A percentile compares a stretch with the other conserved stretches of the same genome.
These are phyloP conservation scores for Ennomos quercinarius DNA, from an alignment of 2,888 invertebrate species.

Conservation along the genomic window DNA sequence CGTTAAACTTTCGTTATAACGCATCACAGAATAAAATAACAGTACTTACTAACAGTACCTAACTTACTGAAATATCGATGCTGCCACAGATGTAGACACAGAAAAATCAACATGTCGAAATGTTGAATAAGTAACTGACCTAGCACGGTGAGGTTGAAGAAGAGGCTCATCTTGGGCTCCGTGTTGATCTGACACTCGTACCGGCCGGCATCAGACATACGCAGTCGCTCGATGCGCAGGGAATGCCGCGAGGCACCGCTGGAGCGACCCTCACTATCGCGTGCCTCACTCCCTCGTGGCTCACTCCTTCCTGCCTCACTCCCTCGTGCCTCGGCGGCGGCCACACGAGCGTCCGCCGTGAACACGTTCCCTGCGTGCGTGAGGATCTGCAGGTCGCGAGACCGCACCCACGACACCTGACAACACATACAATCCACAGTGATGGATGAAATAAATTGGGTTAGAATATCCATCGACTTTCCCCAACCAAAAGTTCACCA, in stretches of 20 bases:
- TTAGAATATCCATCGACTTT: no score
- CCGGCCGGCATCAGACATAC: conserved; percentile 86
- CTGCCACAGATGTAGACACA: neutral
- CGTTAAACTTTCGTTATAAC: no score
- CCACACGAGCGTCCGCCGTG: conserved; percentile 88
- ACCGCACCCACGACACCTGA: conserved; percentile 91
- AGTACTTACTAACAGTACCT: no score
- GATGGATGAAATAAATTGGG: no score
- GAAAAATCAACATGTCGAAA: neutral
- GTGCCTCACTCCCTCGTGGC: conserved; percentile 67
- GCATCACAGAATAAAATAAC: no score
- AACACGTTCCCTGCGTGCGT: conserved; percentile 87
- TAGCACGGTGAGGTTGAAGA: conserved; percentile 87
- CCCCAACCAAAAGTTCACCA: neutral
- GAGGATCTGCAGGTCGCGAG: conserved; percentile 89
- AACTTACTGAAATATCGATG: no score
- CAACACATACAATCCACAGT: neutral
- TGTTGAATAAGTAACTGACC: conserved; percentile 68
- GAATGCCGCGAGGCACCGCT: conserved; percentile 82
- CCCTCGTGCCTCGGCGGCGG: conserved; percentile 75
- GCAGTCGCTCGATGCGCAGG: conserved; percentile 86
- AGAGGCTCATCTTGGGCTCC: conserved; percentile 90
- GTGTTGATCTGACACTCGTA: conserved; percentile 92
- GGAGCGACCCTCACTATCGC: conserved; percentile 45
- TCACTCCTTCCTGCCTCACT: conserved; percentile 55